Evolutionary conservation across 1,140 invertebrate species (phyloP), one percentile per base, ranked within the genome.

Genomic region (Drosophila varians): DNA sequence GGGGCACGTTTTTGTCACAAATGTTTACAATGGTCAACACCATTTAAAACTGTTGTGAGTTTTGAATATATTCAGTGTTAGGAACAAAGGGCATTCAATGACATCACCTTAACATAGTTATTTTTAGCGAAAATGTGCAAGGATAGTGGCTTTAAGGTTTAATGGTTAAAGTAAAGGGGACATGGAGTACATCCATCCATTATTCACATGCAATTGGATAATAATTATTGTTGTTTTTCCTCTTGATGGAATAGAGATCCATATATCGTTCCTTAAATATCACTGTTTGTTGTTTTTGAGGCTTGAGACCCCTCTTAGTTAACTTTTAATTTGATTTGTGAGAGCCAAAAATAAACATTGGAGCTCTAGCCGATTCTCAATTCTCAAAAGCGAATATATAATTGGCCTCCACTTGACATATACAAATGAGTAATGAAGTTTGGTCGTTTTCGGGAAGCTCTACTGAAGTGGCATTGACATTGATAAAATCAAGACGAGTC

Each of bases 11-110:
- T 28, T n/a, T 14, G 55, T 42, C 56, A 64, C 57, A 38, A 64
- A 64, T 64, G 60, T 61, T 64, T 64, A 61, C 55, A 64, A 47
- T 64, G 26, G 60, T 64, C 54, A 60, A 60, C 26, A 46, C 60
- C 56, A 64, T 61, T 64, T 61, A 47, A 64, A 61, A 38, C 55
- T 60, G 40, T 60, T 58, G 58, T 4, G 26, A 19, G 53, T 16
- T 1, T 28, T 7, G 26, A 8, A 8, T 28, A 8, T 28, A 60
- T 60, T 61, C 42, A 64, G 55, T 38, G 55, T 61, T 61, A 61
- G 60, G 55, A 61, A 38, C 31, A 64, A 61, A 62, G 56, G 42
- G 56, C 28, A 16, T 23, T 61, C 56, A 64, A 64, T 61, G 60
- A 38, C 42, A 64, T 19, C 56, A 64, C 40, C 38, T 42, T 42